Evolutionary conservation across 2,113 vertebrate genomes (phyloP).

Genomic region (Epinephelus moara): DNA sequence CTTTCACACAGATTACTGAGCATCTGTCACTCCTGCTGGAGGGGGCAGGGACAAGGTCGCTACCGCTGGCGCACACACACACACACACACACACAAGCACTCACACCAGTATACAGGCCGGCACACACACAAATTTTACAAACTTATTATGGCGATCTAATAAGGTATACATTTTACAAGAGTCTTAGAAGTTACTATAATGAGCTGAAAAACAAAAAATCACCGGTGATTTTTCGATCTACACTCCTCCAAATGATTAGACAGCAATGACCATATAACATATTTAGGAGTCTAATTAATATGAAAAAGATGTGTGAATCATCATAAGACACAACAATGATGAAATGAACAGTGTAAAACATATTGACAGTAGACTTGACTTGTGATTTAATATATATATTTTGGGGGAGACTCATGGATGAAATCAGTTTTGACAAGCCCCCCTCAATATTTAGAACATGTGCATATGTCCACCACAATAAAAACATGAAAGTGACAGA

Average conservation of each 20-base stretch:
- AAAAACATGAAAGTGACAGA: too few relatives aligned
- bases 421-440: not conserved
- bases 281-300: not conserved
- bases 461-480: too few relatives aligned
- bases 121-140: conserved; percentile 14
- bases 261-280: not conserved
- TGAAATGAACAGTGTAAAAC: not conserved
- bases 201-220: not conserved
- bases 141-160: not conserved
- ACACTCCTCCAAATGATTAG: not conserved
- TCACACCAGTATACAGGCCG: conserved; percentile 19
- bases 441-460: too few relatives aligned
- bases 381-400: not conserved
- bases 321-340: not conserved
- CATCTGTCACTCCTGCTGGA: conserved; percentile 82
- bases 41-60: conserved; percentile 73
- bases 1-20: conserved; percentile 86
- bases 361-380: not conserved
- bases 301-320: not conserved
- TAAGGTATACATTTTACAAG: conserved; percentile 12
- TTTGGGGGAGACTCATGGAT: not conserved
- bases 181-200: conserved; percentile 7
- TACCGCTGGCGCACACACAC: conserved; percentile 45
- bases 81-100: conserved; percentile 40
- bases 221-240: not conserved